Evolutionary conservation across 1,140 invertebrate genomes (phyloP), one percentile per base, ranked within the genome.

Genomic region (Musca domestica): DNA sequence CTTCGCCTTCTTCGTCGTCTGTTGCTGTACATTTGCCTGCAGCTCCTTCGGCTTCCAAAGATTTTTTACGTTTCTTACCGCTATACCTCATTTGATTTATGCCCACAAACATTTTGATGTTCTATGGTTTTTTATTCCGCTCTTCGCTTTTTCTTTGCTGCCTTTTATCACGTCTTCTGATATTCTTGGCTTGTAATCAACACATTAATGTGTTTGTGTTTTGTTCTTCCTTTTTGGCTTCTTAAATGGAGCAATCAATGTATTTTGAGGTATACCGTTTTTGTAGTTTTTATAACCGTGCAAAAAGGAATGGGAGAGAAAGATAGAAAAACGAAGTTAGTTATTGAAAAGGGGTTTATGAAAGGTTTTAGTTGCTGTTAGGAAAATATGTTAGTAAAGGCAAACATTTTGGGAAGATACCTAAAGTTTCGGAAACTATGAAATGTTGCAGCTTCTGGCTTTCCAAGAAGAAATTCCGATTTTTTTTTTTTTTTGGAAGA

Each of bases 101-200:
- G 23, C 74, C 77, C 71, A 80, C 67, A 69, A 79, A 73, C 77
- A 80, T 80, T 47, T 70, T 77, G 58, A 61, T 46, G 22, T 12
- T 25, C 41, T 49, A 17, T 46, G 14, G 27, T 68, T 22, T 25
- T 25, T 56, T 17, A 19, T 27, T 25, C 25, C 15, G 10, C 49
- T 27, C 23, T 2, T 15, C 14, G 48, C 25, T 30, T 30, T 34
- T 52, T 25, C 25, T 66, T 17, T 58, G 15, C 20, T 12, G 17
- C 3, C 27, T 58, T 1, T 23, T 23, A 19, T 6, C 3, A 23
- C 2, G 49, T 19, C 48, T 20, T 10, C 9, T 41, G 34, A 10
- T 5, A 41, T 41, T 12, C 10, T n/a, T 25, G 48, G 30, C 7
- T 51, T 51, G 64, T 22, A 49, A 19, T 17, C 22, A n/a, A 30